Conservation (phyloP, 2,888 invertebrate species). For the Aphidoletes aphidimyza region DNA sequence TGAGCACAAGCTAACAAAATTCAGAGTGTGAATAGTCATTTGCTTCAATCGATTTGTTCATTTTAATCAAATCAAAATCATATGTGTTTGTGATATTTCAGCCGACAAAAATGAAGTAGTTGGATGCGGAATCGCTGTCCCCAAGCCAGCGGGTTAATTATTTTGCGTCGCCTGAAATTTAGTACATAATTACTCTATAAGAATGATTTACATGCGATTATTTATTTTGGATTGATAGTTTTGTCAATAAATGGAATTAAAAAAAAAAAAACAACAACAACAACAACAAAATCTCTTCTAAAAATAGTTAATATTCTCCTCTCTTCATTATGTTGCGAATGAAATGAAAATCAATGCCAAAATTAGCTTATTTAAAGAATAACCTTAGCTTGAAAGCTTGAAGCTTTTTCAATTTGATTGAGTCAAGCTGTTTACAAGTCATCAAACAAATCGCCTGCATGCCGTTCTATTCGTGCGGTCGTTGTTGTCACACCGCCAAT, state of each 20-base stretch:
- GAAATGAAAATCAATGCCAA: too few relatives aligned
- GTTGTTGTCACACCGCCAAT: background rate
- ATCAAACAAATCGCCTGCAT: constrained; percentile 9
- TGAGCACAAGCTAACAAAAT: too few relatives aligned
- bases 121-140: too few relatives aligned
- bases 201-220: background rate
- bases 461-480: background rate
- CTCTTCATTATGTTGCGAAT: too few relatives aligned
- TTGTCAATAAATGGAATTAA: background rate
- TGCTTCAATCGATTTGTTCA: too few relatives aligned
- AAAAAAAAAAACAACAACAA: background rate
- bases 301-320: too few relatives aligned
- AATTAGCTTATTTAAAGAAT: background rate
- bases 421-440: background rate
- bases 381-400: background rate
- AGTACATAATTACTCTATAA: background rate
- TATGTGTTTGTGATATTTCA: too few relatives aligned
- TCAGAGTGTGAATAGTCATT: too few relatives aligned
- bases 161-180: background rate
- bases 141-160: background rate
- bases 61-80: too few relatives aligned
- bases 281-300: too few relatives aligned
- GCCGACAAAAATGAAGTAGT: too few relatives aligned
- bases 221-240: background rate
- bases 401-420: background rate